Evolutionary conservation across 2,888 invertebrate species (phyloP), one percentile per base, ranked within the genome.

Genomic region (Pelosia muscerda): DNA sequence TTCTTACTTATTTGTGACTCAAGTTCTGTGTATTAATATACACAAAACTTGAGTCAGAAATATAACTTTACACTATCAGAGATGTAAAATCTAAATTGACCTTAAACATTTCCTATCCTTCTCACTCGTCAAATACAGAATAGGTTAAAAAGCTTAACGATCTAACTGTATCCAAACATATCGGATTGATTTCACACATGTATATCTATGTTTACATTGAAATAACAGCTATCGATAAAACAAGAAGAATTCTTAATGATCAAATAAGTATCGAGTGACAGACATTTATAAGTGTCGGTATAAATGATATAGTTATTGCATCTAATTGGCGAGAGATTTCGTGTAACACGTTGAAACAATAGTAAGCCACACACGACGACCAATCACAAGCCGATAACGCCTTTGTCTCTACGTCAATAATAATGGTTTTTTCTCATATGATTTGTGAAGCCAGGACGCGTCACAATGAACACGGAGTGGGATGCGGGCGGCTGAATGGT

Each of bases 371-470:
- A 93, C 93, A 92, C 93, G 90, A 85, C 85, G 93, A 80, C 87
- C 92, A 93, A 92, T 91, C 90, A 87, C 76, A 81, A 72, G 65
- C 71, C 84, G 86, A 88, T 89, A 87, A 87, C 81, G 88, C 90
- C 87, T 91, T 93, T 93, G 94, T 93, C 90, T 94, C 88, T 88
- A 84, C 87, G 86, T 89, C 88, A 82, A 87, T 87, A 88, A 87
- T 88, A 84, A 81, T 83, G 80, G 77, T 81, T 84, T 87, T 87
- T 88, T 89, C 89, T 91, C 88, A 88, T 88, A 92, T 92, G 92
- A 93, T 93, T 92, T 93, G 94, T 94, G 93, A 91, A 91, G 92
- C 89, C 92, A 91, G 92, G 92, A 92, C 90, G 90, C 81, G 78
- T 85, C 88, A 94, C 93, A 94, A 94, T 93, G 85, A 86, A 86